Conservation (phyloP, 2,888 invertebrate species). For the Trachelus tabidus region DNA sequence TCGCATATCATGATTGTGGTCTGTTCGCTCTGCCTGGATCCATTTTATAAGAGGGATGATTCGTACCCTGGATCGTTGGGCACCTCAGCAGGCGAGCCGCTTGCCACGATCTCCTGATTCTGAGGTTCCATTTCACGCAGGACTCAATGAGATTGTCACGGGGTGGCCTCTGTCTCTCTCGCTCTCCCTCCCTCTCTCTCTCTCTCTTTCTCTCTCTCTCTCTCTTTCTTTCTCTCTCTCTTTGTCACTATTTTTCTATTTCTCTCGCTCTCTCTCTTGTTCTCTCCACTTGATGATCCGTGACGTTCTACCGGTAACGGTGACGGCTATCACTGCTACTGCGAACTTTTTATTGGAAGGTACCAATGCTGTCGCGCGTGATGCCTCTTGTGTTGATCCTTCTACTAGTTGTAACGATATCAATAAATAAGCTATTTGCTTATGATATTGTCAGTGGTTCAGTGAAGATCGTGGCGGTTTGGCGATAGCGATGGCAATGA, state of each 20-base stretch:
- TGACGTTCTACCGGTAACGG: background rate
- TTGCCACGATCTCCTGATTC: conserved; percentile 80
- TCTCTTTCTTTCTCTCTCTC: conserved; percentile 4
- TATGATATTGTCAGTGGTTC: conserved; percentile 8
- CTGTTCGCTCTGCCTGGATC: conserved; percentile 12
- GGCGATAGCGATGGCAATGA: conserved; percentile 2
- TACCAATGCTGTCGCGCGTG: too few relatives aligned
- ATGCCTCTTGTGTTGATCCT: too few relatives aligned
- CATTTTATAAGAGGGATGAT: conserved; percentile 32
- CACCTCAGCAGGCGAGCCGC: conserved; percentile 88
- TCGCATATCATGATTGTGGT: conserved; percentile 13
- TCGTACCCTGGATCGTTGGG: conserved; percentile 93
- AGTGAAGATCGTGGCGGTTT: background rate
- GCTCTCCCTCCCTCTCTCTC: background rate
- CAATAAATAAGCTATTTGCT: too few relatives aligned
- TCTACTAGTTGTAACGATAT: too few relatives aligned
- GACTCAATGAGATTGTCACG: conserved; percentile 16
- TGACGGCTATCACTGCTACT: too few relatives aligned
- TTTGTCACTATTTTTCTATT: background rate
- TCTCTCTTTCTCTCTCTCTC: background rate
- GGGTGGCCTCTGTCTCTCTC: background rate
- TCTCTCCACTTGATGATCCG: conserved; percentile 12
- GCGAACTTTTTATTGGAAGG: too few relatives aligned
- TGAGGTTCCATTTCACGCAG: conserved; percentile 76
- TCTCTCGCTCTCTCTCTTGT: background rate